Base-by-base conservation (phyloP, 1,140 invertebrate genomes). In the Popillia japonica region DNA sequence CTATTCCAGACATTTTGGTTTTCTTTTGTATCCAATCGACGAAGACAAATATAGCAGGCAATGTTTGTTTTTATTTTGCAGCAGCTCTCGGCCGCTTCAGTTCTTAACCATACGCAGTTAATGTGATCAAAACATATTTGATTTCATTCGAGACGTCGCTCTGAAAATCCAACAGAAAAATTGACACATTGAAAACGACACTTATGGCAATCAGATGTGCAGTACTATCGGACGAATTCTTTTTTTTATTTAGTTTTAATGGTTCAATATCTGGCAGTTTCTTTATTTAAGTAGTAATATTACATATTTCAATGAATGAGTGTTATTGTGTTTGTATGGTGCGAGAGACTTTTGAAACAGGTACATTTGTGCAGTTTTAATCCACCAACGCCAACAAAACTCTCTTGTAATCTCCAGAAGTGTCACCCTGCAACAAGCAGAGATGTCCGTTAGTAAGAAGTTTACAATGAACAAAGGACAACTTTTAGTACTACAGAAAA, bases 401-500 rank as follows among this genome's bases (percentile, higher is more conserved):
- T 88, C 92, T 93, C 89, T 94, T 96, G 91, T 96, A 97, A 90
- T 97, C 95, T 79, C 96, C 96, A 82, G 95, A 96, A 78, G 95
- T 97, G 87, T 98, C 96, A 82, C 92, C 94, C 93, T 96, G 91
- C 79, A 94, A 86, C 34, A 74, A 55, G 84, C 76, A 82, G 83
- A 79, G 73, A 78, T 41, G 72, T 74, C 61, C 61, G 61, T 68
- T 68, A 68, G 61, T 68, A 34, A 20, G 61, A 68, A 68, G 61
- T 22, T 27, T 7, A 55, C 17, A n/a, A 55, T 17, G 2, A n/a
- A 55, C n/a, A 55, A n/a, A 14, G 17, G 17, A 55, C 17, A 55
- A 55, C 14, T 22, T 34, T 34, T 68, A 68, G 4, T 17, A 68
- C 10, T 22, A 68, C 61, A 68, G 27, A 68, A 68, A 34, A 68